These are phyloP conservation scores for Gymnarchus niloticus DNA, from an alignment of 2,113 vertebrate species.

Conservation along the genomic window DNA sequence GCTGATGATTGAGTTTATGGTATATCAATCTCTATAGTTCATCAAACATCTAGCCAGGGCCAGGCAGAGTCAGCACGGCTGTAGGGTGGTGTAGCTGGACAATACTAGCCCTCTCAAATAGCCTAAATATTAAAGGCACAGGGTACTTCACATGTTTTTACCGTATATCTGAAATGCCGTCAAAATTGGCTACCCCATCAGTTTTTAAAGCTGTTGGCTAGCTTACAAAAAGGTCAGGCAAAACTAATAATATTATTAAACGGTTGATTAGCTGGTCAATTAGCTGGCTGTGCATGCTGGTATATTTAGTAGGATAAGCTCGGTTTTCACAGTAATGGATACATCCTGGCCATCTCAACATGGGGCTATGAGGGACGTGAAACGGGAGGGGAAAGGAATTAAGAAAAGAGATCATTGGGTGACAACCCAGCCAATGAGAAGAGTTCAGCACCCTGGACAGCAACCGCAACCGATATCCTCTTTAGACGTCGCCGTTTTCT, in stretches of 20 bases:
- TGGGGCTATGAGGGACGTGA: background rate
- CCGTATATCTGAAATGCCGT: background rate
- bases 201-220: background rate
- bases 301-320: background rate
- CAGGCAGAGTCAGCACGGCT: background rate
- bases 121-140: background rate
- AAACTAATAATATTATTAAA: background rate
- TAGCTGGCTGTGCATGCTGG: background rate
- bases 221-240: background rate
- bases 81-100: background rate
- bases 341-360: background rate
- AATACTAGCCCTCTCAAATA: background rate
- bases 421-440: background rate
- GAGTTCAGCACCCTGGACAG: conserved; percentile 13
- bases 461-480: background rate
- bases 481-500: background rate
- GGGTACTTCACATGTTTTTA: too few species aligned
- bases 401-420: background rate
- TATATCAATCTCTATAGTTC: background rate
- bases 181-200: background rate
- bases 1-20: too few species aligned
- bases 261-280: background rate
- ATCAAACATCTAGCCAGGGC: background rate
- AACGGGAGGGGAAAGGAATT: background rate
- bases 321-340: background rate